Conservation (phyloP, 2,113 vertebrate genomes). For the Isichthys henryi region DNA sequence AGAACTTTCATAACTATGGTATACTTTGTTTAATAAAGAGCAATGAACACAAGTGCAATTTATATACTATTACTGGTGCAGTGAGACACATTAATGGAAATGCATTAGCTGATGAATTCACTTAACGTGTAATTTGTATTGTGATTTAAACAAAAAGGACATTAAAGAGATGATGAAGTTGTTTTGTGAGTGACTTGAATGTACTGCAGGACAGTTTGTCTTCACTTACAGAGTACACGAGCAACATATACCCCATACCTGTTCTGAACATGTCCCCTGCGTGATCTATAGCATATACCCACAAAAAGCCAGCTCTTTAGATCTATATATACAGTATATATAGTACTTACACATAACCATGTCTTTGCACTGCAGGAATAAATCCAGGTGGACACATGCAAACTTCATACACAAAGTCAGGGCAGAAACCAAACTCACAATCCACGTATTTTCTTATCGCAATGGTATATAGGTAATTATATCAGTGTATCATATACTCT, state of each 20-base stretch:
- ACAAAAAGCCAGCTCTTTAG: neutral
- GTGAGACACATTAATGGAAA: neutral
- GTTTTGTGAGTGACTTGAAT: neutral
- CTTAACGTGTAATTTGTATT: neutral
- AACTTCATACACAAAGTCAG: neutral
- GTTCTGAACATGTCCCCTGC: neutral
- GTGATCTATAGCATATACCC: neutral
- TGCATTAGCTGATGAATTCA: neutral
- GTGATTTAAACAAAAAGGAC: neutral
- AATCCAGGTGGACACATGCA: neutral
- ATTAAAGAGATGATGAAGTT: neutral
- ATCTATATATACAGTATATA: neutral
- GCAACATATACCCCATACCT: neutral
- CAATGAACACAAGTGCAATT: neutral
- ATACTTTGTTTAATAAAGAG: neutral
- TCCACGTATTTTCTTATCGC: neutral
- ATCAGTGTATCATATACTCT: neutral
- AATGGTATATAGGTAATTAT: neutral
- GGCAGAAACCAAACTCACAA: neutral
- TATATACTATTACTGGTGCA: neutral
- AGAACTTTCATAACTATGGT: conserved; percentile 4
- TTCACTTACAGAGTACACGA: neutral
- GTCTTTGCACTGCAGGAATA: neutral
- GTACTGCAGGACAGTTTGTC: neutral
- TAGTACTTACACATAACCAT: neutral